Evolutionary conservation across 1,140 invertebrate genomes (phyloP).

Genomic region (Hycleus phaleratus): DNA sequence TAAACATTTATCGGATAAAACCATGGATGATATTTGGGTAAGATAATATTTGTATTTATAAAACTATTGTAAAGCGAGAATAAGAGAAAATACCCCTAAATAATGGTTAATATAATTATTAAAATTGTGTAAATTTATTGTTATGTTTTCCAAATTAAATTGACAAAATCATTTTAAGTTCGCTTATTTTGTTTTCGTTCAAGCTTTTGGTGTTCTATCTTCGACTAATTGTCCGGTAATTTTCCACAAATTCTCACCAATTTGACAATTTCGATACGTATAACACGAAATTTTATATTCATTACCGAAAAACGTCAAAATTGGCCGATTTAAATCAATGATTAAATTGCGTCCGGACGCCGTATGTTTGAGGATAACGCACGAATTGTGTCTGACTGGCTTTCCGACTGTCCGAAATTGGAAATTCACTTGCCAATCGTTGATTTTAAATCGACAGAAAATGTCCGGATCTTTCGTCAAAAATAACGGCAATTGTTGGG

Average conservation of each 20-base stretch:
- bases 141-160: no score
- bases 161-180: no score
- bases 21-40: conserved; percentile 73
- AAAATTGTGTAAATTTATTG: no score
- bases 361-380: conserved; percentile 34
- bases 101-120: no score
- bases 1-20: conserved; percentile 62
- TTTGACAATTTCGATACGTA: conserved; percentile 32
- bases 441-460: conserved; percentile 20
- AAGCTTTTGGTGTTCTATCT: no score
- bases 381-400: conserved; percentile 22
- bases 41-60: conserved; percentile 43
- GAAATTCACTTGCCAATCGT: conserved; percentile 18
- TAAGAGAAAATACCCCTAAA: no score
- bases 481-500: conserved; percentile 5
- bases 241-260: conserved; percentile 34
- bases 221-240: conserved; percentile 4
- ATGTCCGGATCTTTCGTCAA: conserved; percentile 28
- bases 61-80: no score
- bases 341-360: conserved; percentile 35
- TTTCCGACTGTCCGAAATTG: conserved; percentile 28
- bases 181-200: no score
- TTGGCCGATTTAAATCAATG: conserved; percentile 25
- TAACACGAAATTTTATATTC: conserved; percentile 33
- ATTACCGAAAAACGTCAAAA: conserved; percentile 35